Evolutionary conservation across 2,888 invertebrate species (phyloP), one percentile per base, ranked within the genome.

Genomic region (Netelia inedita): DNA sequence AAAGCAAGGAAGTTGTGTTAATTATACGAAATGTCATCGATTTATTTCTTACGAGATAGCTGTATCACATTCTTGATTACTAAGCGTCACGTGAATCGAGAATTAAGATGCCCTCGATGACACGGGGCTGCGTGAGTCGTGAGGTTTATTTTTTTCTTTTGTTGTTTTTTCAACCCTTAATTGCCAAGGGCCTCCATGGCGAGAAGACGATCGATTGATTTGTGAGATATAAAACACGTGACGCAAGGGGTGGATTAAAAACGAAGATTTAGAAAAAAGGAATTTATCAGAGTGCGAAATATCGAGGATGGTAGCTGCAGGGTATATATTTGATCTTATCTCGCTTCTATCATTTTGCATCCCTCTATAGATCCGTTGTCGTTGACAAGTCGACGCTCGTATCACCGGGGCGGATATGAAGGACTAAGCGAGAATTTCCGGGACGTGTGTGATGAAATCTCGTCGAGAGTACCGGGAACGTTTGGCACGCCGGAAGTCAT

Each of bases 381-480:
- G n/a, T 23, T 46, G 59, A 59, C n/a, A n/a, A n/a, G n/a, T 21
- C 6, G 57, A 73, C 14, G 11, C 16, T 14, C 28, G 46, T 73
- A 59, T 76, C 66, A 75, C 55, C 59, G 10, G 0, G 11, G 9
- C 57, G 76, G 76, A 78, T 68, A 78, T 78, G 28, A 50, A 59
- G 68, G 21, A n/a, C 43, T 46, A 59, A 28, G 19, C 16, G 46
- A 46, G 82, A 89, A 88, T 85, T 87, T 88, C 87, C 87, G 86
- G 68, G 3, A 68, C 63, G 80, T 57, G 5, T 55, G 46, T 86
- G 79, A 65, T 75, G 81, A 82, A 87, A 87, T 87, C 87, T 85
- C 65, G 3, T 65, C 63, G 80, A 59, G 5, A 41, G 46, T 86
- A 76, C 65, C 72, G 79, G 82, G 84, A 83, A 82, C 72, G 85